phyloP scores from a whole-genome alignment of 2,797 vertebrate genomes.

The Parauchenoglanis ngamensis region DNA sequence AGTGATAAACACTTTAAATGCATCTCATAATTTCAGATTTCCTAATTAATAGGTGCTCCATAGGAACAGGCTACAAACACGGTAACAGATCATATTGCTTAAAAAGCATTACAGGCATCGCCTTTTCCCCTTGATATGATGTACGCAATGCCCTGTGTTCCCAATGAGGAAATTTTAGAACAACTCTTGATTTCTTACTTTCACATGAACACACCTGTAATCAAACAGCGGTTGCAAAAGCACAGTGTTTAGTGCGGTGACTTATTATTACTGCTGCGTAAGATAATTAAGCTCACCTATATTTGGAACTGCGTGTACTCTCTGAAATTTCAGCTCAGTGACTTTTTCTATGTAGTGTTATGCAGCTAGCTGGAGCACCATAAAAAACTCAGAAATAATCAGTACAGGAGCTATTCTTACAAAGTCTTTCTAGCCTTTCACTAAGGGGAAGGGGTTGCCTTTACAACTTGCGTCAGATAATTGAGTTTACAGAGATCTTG shows the following conservation, averaged over 20 bases:
- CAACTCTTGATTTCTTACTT: slow-evolving; percentile 59
- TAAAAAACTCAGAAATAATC: background rate
- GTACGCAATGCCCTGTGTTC: slow-evolving; percentile 52
- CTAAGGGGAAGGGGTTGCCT: background rate
- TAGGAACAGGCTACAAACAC: background rate
- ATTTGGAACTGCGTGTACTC: background rate
- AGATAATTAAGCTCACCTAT: slow-evolving; percentile 17
- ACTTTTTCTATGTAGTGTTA: slow-evolving; percentile 8
- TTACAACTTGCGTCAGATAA: slow-evolving; percentile 48
- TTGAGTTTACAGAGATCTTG: slow-evolving; percentile 38
- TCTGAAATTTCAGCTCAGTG: slow-evolving; percentile 6
- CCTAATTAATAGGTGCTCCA: background rate
- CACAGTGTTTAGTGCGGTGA: slow-evolving; percentile 1
- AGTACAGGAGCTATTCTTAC: background rate
- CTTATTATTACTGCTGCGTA: slow-evolving; percentile 11
- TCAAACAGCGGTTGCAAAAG: slow-evolving; percentile 44
- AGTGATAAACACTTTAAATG: no score
- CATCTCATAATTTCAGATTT: background rate
- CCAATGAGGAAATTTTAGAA: slow-evolving; percentile 68
- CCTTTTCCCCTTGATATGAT: background rate
- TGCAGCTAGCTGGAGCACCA: background rate
- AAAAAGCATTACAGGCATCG: background rate
- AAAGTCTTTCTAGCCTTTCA: background rate
- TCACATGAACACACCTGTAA: slow-evolving; percentile 25
- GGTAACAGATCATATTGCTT: background rate